Base-by-base conservation (phyloP, 2,797 vertebrate species). In the Enteromius radiatus region DNA sequence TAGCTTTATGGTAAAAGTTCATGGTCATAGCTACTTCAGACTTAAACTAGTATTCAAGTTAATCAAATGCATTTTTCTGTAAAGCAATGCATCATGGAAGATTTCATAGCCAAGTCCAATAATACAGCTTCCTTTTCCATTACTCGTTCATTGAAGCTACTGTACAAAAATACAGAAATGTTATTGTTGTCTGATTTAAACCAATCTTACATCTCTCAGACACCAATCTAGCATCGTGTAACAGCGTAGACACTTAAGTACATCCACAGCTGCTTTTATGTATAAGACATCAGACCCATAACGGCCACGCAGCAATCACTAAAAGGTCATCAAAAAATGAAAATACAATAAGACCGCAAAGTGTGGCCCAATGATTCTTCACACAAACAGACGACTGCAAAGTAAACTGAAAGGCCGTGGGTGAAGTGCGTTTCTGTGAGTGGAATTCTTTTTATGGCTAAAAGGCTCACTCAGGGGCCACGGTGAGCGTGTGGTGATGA, bases 401-500 rank as follows among this genome's bases (percentile, higher is more conserved):
- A 36, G 28, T 17, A 65, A 67, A 52, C 43, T 36, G 33, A 0
- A 52, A 49, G 31, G 12, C 7, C 14, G 19, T 0, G 12, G 45
- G 19, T 67, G 17, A 38, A 63, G 59, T 63, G 59, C 0, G 14
- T 63, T 63, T 63, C 14, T 6, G 6, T 31, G 59, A 17, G 59
- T 31, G 59, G 26, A 63, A 45, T 45, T 80, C 11, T 80, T 70
- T 80, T 38, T 43, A 31, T 33, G 21, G 52, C 19, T 63, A 71
- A 63, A 73, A 63, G 19, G 56, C 52, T 47, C 68, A 59, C 26
- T 59, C 67, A 11, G 67, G 52, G 78, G 38, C 68, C 11, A 31
- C 38, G 38, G 49, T 31, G 68, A 73, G 21, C 5, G 45, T 81
- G 70, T 67, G 80, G 36, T 71, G 67, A 64, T 75, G 80, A 64